Conservation (phyloP, 2,888 invertebrate species). For the Thymelicus lineola region DNA sequence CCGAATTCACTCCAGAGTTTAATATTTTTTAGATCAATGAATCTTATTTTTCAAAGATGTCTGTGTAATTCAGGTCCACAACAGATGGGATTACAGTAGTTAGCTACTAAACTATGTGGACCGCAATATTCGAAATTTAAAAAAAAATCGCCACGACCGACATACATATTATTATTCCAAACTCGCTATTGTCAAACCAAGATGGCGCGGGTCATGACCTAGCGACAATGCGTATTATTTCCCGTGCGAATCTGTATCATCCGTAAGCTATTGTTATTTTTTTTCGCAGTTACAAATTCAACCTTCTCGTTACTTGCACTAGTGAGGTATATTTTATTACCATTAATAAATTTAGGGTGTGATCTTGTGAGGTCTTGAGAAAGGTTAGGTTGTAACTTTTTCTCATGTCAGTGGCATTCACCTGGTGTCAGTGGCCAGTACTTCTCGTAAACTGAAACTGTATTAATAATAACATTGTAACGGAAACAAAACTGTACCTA, state of each 20-base stretch:
- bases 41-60: no score
- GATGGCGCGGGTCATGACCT: slow-evolving; percentile 61
- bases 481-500: no score
- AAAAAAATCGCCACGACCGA: no score
- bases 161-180: no score
- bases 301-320: slow-evolving; percentile 53
- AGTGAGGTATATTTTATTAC: slow-evolving; percentile 48
- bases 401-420: slow-evolving; percentile 1
- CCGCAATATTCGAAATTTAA: no score
- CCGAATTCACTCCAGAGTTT: no score
- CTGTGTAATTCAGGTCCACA: no score
- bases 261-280: slow-evolving; percentile 71
- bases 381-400: slow-evolving; percentile 6
- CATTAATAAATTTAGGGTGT: slow-evolving; percentile 39
- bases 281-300: slow-evolving; percentile 46
- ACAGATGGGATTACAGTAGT: no score
- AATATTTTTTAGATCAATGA: no score
- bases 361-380: slow-evolving; percentile 12
- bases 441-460: no score
- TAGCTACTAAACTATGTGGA: no score
- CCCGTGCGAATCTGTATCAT: slow-evolving; percentile 77
- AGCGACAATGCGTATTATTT: slow-evolving; percentile 54
- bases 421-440: slow-evolving; percentile 10
- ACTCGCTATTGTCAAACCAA: slow-evolving; percentile 21
- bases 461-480: no score